A percentile compares a stretch with the other conserved stretches of the same genome.
Evolutionary conservation across 2,797 vertebrate species (phyloP).

Genomic region (Microctenopoma stevenorrisi): DNA sequence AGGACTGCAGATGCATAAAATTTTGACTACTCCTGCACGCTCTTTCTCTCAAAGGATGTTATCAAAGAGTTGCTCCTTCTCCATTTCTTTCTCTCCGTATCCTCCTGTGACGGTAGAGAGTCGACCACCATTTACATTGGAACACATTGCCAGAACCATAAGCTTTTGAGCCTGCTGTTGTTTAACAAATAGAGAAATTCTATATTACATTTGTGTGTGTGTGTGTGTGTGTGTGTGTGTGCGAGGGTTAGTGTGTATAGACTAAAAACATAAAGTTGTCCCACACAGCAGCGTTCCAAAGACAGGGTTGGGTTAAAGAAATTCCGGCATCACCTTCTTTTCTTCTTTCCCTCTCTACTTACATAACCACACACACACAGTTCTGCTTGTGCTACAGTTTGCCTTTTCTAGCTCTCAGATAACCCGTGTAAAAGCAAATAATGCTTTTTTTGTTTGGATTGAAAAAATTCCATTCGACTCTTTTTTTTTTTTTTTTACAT

Average conservation of each 20-base stretch:
- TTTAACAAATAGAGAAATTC: constrained; percentile 72
- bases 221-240: constrained; percentile 79
- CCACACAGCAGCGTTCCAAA: constrained; percentile 81
- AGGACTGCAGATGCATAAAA: constrained; percentile 52
- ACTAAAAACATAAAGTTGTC: constrained; percentile 22
- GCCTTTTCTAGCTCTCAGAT: constrained; percentile 77
- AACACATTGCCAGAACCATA: constrained; percentile 66
- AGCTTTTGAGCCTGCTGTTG: constrained; percentile 81
- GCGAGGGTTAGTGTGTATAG: constrained; percentile 69
- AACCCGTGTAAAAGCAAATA: constrained; percentile 29
- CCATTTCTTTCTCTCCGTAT: constrained; percentile 7
- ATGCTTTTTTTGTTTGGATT: constrained; percentile 78
- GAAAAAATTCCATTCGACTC: constrained; percentile 74
- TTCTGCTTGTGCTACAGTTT: constrained; percentile 77
- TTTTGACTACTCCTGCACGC: constrained; percentile 63
- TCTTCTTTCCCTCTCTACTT: constrained; percentile 29
- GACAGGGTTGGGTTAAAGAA: constrained; percentile 66
- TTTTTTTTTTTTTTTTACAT: constrained; percentile 77
- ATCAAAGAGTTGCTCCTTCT: not conserved
- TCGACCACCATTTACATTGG: constrained; percentile 29
- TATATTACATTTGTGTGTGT: constrained; percentile 62
- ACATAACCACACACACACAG: constrained; percentile 44
- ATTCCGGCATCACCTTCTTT: constrained; percentile 55
- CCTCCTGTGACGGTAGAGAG: constrained; percentile 36
- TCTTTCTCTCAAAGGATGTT: constrained; percentile 27